Base-by-base conservation (phyloP, 2,113 vertebrate species). In the Sterna hirundo region DNA sequence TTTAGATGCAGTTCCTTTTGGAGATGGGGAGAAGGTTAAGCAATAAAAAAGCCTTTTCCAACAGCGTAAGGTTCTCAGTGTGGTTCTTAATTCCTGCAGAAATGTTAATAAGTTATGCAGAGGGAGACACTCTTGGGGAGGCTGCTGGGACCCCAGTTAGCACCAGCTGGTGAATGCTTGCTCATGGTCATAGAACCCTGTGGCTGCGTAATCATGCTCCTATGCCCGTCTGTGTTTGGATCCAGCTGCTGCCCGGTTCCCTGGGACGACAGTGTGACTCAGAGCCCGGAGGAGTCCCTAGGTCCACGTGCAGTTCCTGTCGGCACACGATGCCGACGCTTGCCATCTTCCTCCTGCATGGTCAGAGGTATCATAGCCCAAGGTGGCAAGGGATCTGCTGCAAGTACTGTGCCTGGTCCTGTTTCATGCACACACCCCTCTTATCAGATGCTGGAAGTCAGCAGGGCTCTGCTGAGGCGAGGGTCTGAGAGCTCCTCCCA, bases 1-100 rank as follows among this genome's bases (percentile, higher is more conserved):
- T 86, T 86, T 84, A 72, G 21, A 61, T 83, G 16, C n/a, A 79
- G 64, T 79, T 85, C 26, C 20, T 72, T 94, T 80, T 88, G 62
- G 74, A 86, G 54, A 29, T 20, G 30, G 18, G 29, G 49, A 72
- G 75, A 57, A 95, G 62, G 81, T 16, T 30, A 80, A 96, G 83
- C 89, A 97, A 96, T 97, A 96, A 97, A 97, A 82, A 93, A 76
- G 52, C 29, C 40, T 81, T 83, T 96, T 91, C 57, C 46, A 83
- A 34, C 8, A 6, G 16, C 16, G 4, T 1, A 29, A 40, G 58
- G 49, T 79, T 32, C 46, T 95, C 27, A 30, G 25, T 25, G 74
- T 80, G 29, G 16, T 90, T 92, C 61, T 91, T 95, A 42, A 72
- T 77, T 86, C 15, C 11, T 13, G 6, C 70, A 30, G 44, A 71